These are phyloP conservation scores for Bedellia somnulentella DNA, from an alignment of 2,888 invertebrate species.

Conservation along the genomic window DNA sequence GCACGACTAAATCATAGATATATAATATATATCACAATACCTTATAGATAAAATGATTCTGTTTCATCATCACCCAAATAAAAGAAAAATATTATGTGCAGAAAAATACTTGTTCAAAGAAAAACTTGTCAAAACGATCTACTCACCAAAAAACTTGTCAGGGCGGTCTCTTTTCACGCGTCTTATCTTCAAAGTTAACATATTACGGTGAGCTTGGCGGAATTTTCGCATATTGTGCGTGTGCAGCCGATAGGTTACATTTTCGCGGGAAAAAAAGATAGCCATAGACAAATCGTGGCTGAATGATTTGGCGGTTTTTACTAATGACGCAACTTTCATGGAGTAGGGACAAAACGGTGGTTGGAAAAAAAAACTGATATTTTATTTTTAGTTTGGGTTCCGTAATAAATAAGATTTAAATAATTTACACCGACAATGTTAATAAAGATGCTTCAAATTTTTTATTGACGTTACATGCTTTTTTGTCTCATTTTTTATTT, in stretches of 20 bases:
- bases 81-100: too few species aligned
- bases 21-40: too few species aligned
- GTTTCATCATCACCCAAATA: too few species aligned
- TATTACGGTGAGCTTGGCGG: too few species aligned
- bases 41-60: too few species aligned
- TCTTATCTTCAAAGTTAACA: too few species aligned
- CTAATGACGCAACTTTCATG: conserved; percentile 56
- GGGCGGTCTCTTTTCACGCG: too few species aligned
- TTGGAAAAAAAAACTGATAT: conserved; percentile 18
- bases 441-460: neutral
- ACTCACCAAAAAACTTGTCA: too few species aligned
- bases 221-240: conserved; percentile 52
- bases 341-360: conserved; percentile 31
- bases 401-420: neutral
- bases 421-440: neutral
- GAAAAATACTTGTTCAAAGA: too few species aligned
- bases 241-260: conserved; percentile 31
- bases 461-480: neutral
- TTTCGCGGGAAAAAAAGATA: conserved; percentile 33
- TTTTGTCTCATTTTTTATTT: too few species aligned
- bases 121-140: too few species aligned
- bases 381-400: neutral
- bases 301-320: conserved; percentile 35
- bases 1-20: too few species aligned
- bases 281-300: conserved; percentile 54